Evolutionary conservation across 1,140 invertebrate species (phyloP), one percentile per base, ranked within the genome.

Genomic region (Drosophila kanapiae): DNA sequence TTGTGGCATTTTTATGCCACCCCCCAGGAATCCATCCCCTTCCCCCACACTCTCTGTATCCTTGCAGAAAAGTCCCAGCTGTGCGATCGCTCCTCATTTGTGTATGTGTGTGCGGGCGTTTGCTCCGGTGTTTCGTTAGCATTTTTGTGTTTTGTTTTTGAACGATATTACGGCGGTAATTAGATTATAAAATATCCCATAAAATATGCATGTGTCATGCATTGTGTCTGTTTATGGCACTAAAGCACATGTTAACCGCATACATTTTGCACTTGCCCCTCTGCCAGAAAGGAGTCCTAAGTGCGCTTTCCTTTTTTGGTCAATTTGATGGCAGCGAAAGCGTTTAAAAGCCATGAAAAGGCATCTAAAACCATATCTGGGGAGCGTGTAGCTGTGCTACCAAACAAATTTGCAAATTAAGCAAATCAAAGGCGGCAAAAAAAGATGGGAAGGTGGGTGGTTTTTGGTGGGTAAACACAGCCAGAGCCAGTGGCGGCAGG

Each of bases 181-280:
- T 88, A 88, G 85, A 88, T 90, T 88, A 90, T 88, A 88, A 88
- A 88, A 88, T 88, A 90, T 90, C 67, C 85, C 58, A 90, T 88
- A 84, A 88, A 88, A 84, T 90, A 88, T 87, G 80, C 64, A 88
- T 80, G 68, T 70, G 71, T 88, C 74, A 87, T 78, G 85, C 85
- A 80, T 88, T 87, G 77, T 88, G 75, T 75, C 75, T 82, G 80
- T 86, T 87, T 88, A 87, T 88, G 72, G 60, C 68, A 74, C 84
- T 83, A 78, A 87, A 88, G 80, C 83, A 87, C 86, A 87, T 88
- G 83, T 85, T 56, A 85, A 38, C 42, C 62, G 56, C 60, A 57
- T 58, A 67, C 58, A 54, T 42, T 48, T 51, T 75, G 70, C 60
- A 74, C 33, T 72, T 62, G 49, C 56, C 31, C 23, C 61, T 54